Base-by-base conservation (phyloP, 2,797 vertebrate genomes). In the Corythornis leucogaster region DNA sequence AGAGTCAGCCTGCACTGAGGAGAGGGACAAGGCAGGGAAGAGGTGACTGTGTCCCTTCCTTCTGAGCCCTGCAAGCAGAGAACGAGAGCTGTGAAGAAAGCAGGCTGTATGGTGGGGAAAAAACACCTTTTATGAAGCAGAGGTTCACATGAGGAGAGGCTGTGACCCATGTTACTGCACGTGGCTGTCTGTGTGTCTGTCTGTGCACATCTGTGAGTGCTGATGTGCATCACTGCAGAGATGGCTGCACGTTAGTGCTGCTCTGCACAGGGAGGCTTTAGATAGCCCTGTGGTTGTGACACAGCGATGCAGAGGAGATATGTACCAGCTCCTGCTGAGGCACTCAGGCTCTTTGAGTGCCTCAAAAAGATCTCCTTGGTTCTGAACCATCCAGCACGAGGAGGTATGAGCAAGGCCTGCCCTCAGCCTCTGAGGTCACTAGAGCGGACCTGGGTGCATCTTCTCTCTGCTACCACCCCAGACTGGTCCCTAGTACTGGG, bases 11-110 rank as follows among this genome's bases (percentile, higher is more conserved):
- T 46, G 73, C 31, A 1, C 80, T 1, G 17, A 12, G 66, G 33
- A 30, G 64, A 70, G 38, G 88, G 67, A 88, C 35, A 0, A 33
- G 79, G 55, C 40, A 18, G 69, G 48, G 24, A 35, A 5, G 71
- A 81, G 87, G 87, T 70, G 76, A 73, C 80, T 5, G 17, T 26
- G 80, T 74, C 71, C 76, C 87, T 74, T 43, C 90, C 75, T 76
- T 48, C 42, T 4, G 1, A 7, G 31, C 40, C 45, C 14, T 11
- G 75, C n/a, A 10, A 12, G 55, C 28, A 6, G 55, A 53, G 51
- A 20, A 31, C 18, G 6, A 10, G 70, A 42, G 69, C 74, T 50
- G 40, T 11, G 57, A 30, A 46, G 55, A 8, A 20, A 61, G 28
- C 30, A 12, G 20, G 4, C 18, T 8, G n/a, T 1, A 25, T 6